phyloP scores from a whole-genome alignment of 2,888 invertebrate species.

The Pyrgus malvae region DNA sequence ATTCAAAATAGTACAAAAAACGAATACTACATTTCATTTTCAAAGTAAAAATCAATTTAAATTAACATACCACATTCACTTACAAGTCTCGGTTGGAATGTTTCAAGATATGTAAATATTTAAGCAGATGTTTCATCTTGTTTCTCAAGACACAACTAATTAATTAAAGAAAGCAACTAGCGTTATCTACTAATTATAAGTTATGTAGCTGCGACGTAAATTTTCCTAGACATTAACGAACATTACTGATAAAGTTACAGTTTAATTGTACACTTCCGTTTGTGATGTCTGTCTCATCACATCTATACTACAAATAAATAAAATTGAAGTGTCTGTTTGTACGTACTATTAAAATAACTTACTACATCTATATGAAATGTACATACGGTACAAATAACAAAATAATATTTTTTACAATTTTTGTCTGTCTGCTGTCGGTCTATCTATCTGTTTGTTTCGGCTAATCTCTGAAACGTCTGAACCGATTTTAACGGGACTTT shows the following conservation, averaged over 20 bases:
- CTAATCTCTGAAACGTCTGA: too few relatives aligned
- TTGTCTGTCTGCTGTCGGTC: too few relatives aligned
- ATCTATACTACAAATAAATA: too few relatives aligned
- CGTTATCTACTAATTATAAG: constrained; percentile 9
- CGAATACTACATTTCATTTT: neutral
- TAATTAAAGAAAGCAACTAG: constrained; percentile 19
- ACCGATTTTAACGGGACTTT: too few relatives aligned
- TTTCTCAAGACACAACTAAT: constrained; percentile 15
- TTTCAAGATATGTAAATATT: constrained; percentile 14
- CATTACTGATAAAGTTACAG: neutral
- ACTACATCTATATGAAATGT: too few relatives aligned
- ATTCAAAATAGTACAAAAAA: neutral
- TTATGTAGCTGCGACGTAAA: neutral
- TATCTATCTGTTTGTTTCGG: too few relatives aligned
- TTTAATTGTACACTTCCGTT: too few relatives aligned
- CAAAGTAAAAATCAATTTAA: neutral
- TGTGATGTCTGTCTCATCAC: too few relatives aligned
- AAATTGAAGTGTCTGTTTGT: too few relatives aligned
- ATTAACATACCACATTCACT: constrained; percentile 18
- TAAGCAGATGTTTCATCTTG: constrained; percentile 7
- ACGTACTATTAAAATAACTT: too few relatives aligned
- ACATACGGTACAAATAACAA: too few relatives aligned
- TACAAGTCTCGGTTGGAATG: neutral
- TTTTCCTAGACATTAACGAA: neutral
- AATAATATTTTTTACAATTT: too few relatives aligned